Evolutionary conservation across 1,140 invertebrate species (phyloP).

Genomic region (Scylla paramamosain): DNA sequence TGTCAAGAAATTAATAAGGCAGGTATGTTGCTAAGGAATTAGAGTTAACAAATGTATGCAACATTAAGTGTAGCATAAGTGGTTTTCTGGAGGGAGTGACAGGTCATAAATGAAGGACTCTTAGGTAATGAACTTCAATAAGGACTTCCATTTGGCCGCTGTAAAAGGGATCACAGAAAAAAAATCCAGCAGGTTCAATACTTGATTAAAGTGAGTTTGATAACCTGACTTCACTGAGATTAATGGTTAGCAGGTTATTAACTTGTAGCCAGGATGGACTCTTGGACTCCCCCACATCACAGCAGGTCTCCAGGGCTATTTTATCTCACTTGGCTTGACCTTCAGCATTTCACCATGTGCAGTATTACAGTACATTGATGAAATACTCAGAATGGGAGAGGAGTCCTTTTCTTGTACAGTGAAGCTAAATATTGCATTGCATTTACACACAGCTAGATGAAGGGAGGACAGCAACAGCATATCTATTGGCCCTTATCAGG

Average conservation of each 20-base stretch:
- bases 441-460: too few species aligned
- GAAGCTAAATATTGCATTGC: too few species aligned
- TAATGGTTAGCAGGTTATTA: slow-evolving; percentile 48
- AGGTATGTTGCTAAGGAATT: neutral
- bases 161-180: slow-evolving; percentile 59
- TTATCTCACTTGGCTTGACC: neutral
- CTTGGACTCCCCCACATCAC: neutral
- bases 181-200: slow-evolving; percentile 29
- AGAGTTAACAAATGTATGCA: neutral
- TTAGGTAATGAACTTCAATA: slow-evolving; percentile 66
- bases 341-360: too few species aligned
- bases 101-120: slow-evolving; percentile 55
- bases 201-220: slow-evolving; percentile 57
- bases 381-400: too few species aligned
- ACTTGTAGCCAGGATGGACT: slow-evolving; percentile 30
- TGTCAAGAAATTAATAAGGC: neutral
- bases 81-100: slow-evolving; percentile 16
- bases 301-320: neutral
- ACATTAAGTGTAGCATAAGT: slow-evolving; percentile 11
- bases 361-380: too few species aligned
- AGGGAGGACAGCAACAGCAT: too few species aligned
- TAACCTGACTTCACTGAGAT: slow-evolving; percentile 43
- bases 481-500: too few species aligned
- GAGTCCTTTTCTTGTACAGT: too few species aligned
- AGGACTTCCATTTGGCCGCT: slow-evolving; percentile 48